These are phyloP conservation scores for Parapsyche elsis DNA, from an alignment of 1,140 invertebrate species.

Conservation along the genomic window DNA sequence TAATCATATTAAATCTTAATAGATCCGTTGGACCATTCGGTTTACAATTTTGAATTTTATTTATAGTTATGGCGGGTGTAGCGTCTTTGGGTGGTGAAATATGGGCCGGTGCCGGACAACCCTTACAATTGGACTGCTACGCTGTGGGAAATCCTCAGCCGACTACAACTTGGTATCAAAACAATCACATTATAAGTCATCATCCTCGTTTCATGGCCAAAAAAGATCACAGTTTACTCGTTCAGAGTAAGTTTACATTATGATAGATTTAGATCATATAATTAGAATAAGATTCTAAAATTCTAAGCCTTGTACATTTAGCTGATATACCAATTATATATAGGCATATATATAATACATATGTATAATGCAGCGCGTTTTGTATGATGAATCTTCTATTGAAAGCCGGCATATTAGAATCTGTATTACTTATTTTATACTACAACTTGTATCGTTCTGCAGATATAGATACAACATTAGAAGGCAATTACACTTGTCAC, in stretches of 20 bases:
- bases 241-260: slow-evolving; percentile 68
- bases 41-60: not conserved
- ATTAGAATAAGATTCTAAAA: too few relatives aligned
- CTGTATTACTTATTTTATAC: too few relatives aligned
- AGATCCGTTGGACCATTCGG: not conserved
- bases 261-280: not conserved
- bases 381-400: too few relatives aligned
- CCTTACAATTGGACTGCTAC: slow-evolving; percentile 69
- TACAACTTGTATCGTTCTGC: slow-evolving; percentile 29
- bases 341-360: too few relatives aligned
- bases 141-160: slow-evolving; percentile 74
- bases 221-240: slow-evolving; percentile 71
- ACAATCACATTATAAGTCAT: slow-evolving; percentile 71
- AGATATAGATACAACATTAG: slow-evolving; percentile 72
- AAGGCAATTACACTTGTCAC: slow-evolving; percentile 87
- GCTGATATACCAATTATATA: too few relatives aligned
- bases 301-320: too few relatives aligned
- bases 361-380: too few relatives aligned
- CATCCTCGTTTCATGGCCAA: slow-evolving; percentile 72
- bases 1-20: not conserved
- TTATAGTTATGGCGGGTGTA: slow-evolving; percentile 64
- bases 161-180: slow-evolving; percentile 73
- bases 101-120: slow-evolving; percentile 61
- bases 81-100: slow-evolving; percentile 63
- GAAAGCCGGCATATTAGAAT: too few relatives aligned